Evolutionary conservation across 2,888 invertebrate genomes (phyloP).

Genomic region (Dryomyza anilis): DNA sequence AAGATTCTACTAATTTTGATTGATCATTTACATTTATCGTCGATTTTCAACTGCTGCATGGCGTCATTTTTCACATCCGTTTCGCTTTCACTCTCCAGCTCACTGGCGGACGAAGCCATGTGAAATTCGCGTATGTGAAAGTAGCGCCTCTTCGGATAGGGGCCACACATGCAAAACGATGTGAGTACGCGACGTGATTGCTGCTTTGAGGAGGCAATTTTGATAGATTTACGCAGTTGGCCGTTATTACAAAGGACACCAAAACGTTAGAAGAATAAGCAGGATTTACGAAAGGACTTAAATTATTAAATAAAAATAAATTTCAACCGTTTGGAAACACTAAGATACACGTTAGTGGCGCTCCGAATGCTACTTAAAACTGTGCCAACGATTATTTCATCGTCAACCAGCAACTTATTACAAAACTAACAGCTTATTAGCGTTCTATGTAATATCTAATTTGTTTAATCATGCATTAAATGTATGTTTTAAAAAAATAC

Average conservation of each 20-base stretch:
- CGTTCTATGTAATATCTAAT: too few relatives aligned
- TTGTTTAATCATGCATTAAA: slow-evolving; percentile 47
- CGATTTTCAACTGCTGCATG: not conserved
- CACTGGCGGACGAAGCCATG: slow-evolving; percentile 46
- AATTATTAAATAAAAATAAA: too few relatives aligned
- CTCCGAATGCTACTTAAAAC: too few relatives aligned
- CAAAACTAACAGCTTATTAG: too few relatives aligned
- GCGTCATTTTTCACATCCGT: slow-evolving; percentile 39
- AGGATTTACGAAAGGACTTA: not conserved
- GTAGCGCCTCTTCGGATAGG: slow-evolving; percentile 51
- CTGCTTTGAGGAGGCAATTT: slow-evolving; percentile 56
- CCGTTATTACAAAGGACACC: too few relatives aligned
- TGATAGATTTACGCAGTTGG: slow-evolving; percentile 42
- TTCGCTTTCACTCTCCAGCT: slow-evolving; percentile 48
- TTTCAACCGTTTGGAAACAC: too few relatives aligned
- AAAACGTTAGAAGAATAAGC: not conserved
- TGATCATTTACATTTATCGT: not conserved
- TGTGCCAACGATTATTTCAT: too few relatives aligned
- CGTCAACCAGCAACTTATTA: too few relatives aligned
- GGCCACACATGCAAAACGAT: slow-evolving; percentile 56
- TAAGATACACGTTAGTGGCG: too few relatives aligned
- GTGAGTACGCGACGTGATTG: slow-evolving; percentile 47
- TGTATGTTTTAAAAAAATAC: slow-evolving; percentile 38
- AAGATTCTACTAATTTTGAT: too few relatives aligned
- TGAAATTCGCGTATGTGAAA: slow-evolving; percentile 53